Base-by-base conservation (phyloP, 2,113 vertebrate genomes). In the Dermatemys mawii region DNA sequence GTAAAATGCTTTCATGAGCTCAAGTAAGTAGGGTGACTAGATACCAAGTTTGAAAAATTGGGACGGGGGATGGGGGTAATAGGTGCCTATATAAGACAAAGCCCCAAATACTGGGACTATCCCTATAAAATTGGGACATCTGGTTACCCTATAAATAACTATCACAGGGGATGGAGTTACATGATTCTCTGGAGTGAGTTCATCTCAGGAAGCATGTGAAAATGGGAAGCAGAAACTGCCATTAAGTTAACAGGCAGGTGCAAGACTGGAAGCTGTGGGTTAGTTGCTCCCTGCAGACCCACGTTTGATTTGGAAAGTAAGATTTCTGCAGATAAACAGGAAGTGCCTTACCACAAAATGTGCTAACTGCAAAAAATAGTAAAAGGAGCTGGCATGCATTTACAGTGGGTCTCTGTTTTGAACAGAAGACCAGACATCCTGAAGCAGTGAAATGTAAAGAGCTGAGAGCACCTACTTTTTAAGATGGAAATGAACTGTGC, bases 311-410 rank as follows among this genome's bases (percentile, higher is more conserved):
- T 88, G 79, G 78, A 88, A 86, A 46, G 50, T 44, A 24, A 78
- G 41, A 73, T 87, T 94, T 93, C 54, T 92, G 81, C 38, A 94
- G 84, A 80, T n/a, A 83, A 86, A 91, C 79, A 93, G 88, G 90
- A 91, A 92, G 78, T 41, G 48, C 13, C 1, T 83, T 32, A 70
- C 48, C 81, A 46, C 84, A 81, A 84, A 50, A 85, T 5, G 3
- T 1, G 3, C 41, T 80, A 88, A 19, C 1, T 76, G 1, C 5
- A 75, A 73, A 73, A 73, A 41, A 54, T 44, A 50, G 70, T 38
- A 93, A 70, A 70, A 38, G 63, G 63, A 70, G 17, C 63, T 22
- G n/a, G 63, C 63, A 70, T 38, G 63, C 35, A 26, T 19, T 41
- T 84, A 29, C 1, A 44, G 53, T 24, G 57, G 22, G 35, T 57